Conservation (phyloP, 2,113 vertebrate species). For the Pica pica region DNA sequence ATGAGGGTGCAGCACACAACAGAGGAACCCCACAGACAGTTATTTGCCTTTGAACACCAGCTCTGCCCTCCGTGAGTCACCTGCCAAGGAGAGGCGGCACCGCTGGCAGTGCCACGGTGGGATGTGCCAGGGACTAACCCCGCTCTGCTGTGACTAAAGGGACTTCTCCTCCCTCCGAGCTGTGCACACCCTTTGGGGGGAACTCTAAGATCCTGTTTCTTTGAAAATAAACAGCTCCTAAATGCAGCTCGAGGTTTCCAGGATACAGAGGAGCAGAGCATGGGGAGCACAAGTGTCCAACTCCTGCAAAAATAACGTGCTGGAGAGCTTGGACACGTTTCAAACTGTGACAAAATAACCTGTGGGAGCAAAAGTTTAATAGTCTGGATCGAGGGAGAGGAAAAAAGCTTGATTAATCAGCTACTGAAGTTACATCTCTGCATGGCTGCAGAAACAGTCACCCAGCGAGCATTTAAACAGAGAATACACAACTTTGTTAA, state of each 20-base stretch:
- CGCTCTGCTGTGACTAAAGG: neutral
- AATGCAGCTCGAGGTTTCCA: constrained; percentile 15
- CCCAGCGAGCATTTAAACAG: neutral
- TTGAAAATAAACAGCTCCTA: constrained; percentile 8
- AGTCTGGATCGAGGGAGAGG: constrained; percentile 1
- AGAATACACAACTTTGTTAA: neutral
- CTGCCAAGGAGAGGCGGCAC: neutral
- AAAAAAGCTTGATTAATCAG: constrained; percentile 25
- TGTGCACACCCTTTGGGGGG: neutral
- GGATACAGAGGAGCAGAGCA: neutral
- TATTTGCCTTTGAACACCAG: neutral
- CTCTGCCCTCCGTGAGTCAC: neutral
- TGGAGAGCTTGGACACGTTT: neutral
- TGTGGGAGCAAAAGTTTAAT: constrained; percentile 51
- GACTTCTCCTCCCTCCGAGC: neutral
- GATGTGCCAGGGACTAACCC: neutral
- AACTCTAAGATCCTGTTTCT: neutral
- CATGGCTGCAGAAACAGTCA: neutral
- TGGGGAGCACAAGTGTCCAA: neutral
- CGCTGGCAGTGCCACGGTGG: neutral
- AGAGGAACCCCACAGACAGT: neutral
- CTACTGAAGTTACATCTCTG: constrained; percentile 17
- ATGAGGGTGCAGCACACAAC: neutral
- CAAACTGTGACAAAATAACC: constrained; percentile 47
- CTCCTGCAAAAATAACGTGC: neutral